Conservation (phyloP, 2,888 invertebrate genomes). For the Cyclophora albipunctata region DNA sequence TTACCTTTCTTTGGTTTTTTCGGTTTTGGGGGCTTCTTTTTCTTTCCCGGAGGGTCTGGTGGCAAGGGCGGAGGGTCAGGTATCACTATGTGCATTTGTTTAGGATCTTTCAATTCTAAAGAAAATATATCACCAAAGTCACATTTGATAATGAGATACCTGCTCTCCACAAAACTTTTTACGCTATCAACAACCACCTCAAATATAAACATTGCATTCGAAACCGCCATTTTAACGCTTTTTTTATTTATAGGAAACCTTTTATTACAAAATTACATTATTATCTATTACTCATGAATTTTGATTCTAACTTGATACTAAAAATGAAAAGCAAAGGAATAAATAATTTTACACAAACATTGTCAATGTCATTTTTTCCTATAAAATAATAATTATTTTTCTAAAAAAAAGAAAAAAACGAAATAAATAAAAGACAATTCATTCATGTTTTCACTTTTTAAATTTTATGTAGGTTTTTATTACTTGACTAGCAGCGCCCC, state of each 20-base stretch:
- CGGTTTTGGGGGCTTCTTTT: conserved; percentile 38
- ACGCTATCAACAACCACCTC: conserved; percentile 61
- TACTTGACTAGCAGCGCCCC: too few species aligned
- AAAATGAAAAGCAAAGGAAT: background rate
- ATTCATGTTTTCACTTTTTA: too few species aligned
- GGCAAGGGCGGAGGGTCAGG: conserved; percentile 62
- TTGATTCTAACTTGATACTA: background rate
- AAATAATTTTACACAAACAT: too few species aligned
- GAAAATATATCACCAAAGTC: conserved; percentile 66
- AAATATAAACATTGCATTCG: conserved; percentile 60
- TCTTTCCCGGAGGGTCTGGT: conserved; percentile 51
- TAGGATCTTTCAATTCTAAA: conserved; percentile 61
- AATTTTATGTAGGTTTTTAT: too few species aligned
- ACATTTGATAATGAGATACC: conserved; percentile 48
- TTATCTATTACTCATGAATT: conserved; percentile 4
- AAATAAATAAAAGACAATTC: too few species aligned
- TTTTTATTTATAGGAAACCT: conserved; percentile 8
- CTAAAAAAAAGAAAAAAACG: too few species aligned
- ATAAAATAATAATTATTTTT: background rate
- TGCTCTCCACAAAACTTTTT: conserved; percentile 45
- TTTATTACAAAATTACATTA: conserved; percentile 5
- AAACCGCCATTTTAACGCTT: conserved; percentile 45
- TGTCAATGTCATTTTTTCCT: background rate
- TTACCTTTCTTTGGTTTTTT: conserved; percentile 41
- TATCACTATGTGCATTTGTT: conserved; percentile 60